Evolutionary conservation across 2,797 vertebrate genomes (phyloP).

Genomic region (Novumbra hubbsi): DNA sequence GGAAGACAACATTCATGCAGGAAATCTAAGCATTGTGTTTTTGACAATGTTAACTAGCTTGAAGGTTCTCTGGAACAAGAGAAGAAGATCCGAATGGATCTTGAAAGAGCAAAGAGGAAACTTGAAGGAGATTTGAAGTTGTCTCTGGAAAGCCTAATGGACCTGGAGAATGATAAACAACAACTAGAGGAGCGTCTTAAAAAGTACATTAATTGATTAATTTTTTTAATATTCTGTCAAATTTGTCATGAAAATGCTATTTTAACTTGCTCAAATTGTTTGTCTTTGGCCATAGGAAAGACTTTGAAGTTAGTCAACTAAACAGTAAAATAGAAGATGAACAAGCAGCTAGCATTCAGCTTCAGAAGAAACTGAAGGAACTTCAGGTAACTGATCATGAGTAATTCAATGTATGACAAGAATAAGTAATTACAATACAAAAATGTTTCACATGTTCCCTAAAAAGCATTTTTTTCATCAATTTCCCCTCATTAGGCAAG

Average conservation of each 20-base stretch:
- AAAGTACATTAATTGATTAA: conserved; percentile 70
- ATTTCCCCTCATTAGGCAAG: conserved; percentile 70
- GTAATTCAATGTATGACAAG: background rate
- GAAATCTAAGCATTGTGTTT: background rate
- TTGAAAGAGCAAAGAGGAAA: conserved; percentile 87
- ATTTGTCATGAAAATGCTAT: background rate
- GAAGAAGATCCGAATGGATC: conserved; percentile 89
- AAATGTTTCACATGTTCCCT: background rate
- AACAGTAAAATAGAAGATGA: conserved; percentile 86
- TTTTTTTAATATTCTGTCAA: background rate
- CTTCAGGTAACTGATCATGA: conserved; percentile 73
- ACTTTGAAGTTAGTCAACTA: conserved; percentile 86
- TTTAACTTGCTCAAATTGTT: too few species aligned
- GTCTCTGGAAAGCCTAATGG: conserved; percentile 86
- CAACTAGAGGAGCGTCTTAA: conserved; percentile 84
- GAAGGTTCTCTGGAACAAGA: conserved; percentile 91
- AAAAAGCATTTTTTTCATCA: background rate
- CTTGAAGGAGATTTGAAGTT: conserved; percentile 86
- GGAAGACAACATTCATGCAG: background rate
- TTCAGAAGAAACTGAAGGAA: conserved; percentile 87
- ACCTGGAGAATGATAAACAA: conserved; percentile 84
- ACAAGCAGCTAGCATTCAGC: conserved; percentile 76
- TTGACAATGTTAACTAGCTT: conserved; percentile 66
- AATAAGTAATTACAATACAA: background rate
- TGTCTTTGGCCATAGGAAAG: conserved; percentile 76